Percentiles rank a stretch among this genome's conserved stretches.
phyloP scores from a whole-genome alignment of 2,888 invertebrate genomes.

The Anoplius nigerrimus region DNA sequence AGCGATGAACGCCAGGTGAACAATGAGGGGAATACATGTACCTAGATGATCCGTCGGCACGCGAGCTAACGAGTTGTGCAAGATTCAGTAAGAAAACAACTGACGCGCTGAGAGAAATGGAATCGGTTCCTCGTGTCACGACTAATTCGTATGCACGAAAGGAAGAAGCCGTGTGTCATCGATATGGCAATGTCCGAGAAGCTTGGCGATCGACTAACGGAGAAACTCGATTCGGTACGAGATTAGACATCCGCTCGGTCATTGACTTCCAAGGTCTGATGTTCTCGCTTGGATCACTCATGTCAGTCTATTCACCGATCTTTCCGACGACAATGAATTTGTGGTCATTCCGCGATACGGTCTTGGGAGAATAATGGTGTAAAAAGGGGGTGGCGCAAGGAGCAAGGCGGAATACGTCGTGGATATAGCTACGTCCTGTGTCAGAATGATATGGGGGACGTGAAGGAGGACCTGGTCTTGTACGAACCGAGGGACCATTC shows the following conservation, averaged over 20 bases:
- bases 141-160: constrained; percentile 36
- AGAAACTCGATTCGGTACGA: constrained; percentile 41
- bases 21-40: too few species aligned
- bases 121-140: too few species aligned
- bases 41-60: too few species aligned
- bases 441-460: constrained; percentile 37
- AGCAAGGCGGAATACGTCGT: constrained; percentile 1
- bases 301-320: constrained; percentile 20
- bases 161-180: constrained; percentile 27
- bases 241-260: constrained; percentile 47
- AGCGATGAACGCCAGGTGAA: too few species aligned
- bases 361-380: background rate
- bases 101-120: too few species aligned
- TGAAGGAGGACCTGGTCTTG: constrained; percentile 40
- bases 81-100: too few species aligned
- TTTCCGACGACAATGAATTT: constrained; percentile 8
- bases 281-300: background rate
- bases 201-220: constrained; percentile 41
- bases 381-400: constrained; percentile 8
- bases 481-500: constrained; percentile 7
- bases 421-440: constrained; percentile 3
- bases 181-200: constrained; percentile 20
- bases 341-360: background rate
- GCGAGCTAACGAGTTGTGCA: too few species aligned
- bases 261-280: constrained; percentile 36